A percentile compares a stretch with the other conserved stretches of the same genome.
phyloP scores from a whole-genome alignment of 2,113 vertebrate genomes.

The Phalacrocorax aristotelis region DNA sequence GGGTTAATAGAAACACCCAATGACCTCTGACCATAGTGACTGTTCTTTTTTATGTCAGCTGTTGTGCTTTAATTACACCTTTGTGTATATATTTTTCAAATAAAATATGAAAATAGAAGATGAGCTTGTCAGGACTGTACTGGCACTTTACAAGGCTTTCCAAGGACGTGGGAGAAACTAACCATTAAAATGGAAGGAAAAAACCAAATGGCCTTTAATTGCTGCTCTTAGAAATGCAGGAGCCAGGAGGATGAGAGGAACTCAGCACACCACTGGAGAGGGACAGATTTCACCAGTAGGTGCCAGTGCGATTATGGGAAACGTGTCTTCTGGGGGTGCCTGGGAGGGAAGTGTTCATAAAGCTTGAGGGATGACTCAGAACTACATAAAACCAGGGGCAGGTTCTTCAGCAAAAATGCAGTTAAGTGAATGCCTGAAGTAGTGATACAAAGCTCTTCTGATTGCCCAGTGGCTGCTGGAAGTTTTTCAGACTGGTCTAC shows the following conservation, averaged over 20 bases:
- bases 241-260: neutral
- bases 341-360: neutral
- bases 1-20: neutral
- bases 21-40: neutral
- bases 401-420: neutral
- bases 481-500: neutral
- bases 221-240: neutral
- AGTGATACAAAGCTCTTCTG: neutral
- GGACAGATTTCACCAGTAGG: neutral
- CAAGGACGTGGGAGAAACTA: neutral
- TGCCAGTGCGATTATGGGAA: conserved; percentile 8
- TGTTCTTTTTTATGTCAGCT: neutral
- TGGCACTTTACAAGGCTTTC: neutral
- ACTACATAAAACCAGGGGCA: neutral
- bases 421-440: neutral
- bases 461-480: neutral
- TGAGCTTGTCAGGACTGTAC: neutral
- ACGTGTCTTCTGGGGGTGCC: neutral
- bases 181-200: neutral
- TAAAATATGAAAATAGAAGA: neutral
- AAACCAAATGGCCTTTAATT: neutral
- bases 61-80: neutral
- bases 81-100: neutral
- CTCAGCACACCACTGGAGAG: neutral
- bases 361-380: neutral